Conservation (phyloP, 2,888 invertebrate species). For the Hypsopygia costalis region DNA sequence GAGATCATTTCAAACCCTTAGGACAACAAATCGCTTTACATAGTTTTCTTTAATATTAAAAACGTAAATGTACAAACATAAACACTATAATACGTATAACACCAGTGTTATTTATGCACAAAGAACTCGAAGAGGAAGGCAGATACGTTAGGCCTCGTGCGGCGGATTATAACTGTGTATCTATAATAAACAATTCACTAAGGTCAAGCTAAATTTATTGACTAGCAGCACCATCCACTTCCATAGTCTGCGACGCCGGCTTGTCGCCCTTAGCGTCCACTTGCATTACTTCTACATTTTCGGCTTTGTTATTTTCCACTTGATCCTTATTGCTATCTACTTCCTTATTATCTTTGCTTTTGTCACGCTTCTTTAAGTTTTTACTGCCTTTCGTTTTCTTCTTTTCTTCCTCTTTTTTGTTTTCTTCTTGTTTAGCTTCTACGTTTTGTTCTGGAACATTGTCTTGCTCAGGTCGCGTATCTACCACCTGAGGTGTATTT, state of each 20-base stretch:
- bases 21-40: conserved; percentile 49
- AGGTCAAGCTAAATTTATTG: conserved; percentile 65
- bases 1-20: conserved; percentile 60
- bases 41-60: conserved; percentile 54
- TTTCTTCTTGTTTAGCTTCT: conserved; percentile 25
- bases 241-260: conserved; percentile 56
- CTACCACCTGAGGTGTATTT: conserved; percentile 31
- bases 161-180: conserved; percentile 41
- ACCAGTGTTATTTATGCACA: conserved; percentile 61
- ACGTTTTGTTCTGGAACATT: conserved; percentile 28
- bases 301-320: conserved; percentile 19
- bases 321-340: conserved; percentile 47
- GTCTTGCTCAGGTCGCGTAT: conserved; percentile 44
- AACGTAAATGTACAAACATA: conserved; percentile 73
- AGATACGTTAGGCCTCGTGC: conserved; percentile 40
- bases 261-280: conserved; percentile 55
- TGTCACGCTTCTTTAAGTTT: conserved; percentile 67
- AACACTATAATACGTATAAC: conserved; percentile 58
- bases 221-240: conserved; percentile 74
- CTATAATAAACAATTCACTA: conserved; percentile 61
- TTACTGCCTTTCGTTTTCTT: conserved; percentile 47
- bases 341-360: conserved; percentile 62
- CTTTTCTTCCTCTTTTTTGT: conserved; percentile 37
- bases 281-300: conserved; percentile 44
- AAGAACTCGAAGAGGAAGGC: conserved; percentile 47